Evolutionary conservation across 64 coral and sea anemone genomes (phyloP), one percentile per base, ranked within the genome.

Genomic region (Astreopora myriophthalma): DNA sequence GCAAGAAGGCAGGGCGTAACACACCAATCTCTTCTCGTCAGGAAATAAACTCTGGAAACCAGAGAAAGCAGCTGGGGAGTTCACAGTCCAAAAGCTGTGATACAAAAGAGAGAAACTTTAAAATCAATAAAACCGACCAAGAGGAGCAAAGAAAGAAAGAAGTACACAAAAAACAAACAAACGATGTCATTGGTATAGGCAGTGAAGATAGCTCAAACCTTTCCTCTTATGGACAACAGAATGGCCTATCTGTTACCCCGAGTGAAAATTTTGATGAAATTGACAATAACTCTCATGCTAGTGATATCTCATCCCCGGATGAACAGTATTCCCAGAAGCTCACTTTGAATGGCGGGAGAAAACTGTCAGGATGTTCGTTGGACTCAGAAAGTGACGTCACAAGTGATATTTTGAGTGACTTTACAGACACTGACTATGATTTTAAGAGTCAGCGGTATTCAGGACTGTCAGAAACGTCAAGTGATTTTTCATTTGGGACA

Each of bases 401-500:
- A 2, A 34, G 79, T 36, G 79, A 83, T 63, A 55, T 63, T 23
- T 60, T 83, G 5, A 83, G 79, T 39, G 79, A 83, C 57, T 64
- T 83, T 20, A 83, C 79, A 2, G 79, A 83, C 34, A 64, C 52
- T 37, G 79, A 83, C 34, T 64, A 38, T 34, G 79, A 83, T 83
- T 38, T 83, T n/a, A 83, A 22, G 31, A 83, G 57, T 65, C 79
- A 83, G 48, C 30, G 85, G 65, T 87, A 73, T 72, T 70, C 65
- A 4, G 85, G 85, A 49, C 65, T 87, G 5, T 87, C 85, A 10
- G 85, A 87, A 74, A 64, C 79, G 8, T 83, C 69, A 9, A 92
- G 90, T 52, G 80, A 72, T 49, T 17, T 65, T 5, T 92, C 90
- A 26, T 44, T 74, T 31, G 69, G 90, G 6, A 19, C 90, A 24